Evolutionary conservation across 2,797 vertebrate genomes (phyloP), one percentile per base, ranked within the genome.

Genomic region (Neosalanx taihuensis): DNA sequence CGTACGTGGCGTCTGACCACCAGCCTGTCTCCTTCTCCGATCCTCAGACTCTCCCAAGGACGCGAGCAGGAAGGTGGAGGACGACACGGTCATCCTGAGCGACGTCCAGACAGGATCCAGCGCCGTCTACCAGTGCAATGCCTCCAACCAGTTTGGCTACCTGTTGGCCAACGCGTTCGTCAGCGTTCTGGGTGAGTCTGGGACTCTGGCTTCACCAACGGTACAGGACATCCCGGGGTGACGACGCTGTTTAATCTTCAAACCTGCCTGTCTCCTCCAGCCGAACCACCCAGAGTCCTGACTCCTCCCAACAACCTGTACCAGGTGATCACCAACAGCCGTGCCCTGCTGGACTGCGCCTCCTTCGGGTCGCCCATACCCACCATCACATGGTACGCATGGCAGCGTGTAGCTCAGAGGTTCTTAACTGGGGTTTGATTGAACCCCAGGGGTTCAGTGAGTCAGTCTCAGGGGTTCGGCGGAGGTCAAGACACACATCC

Each of bases 91-190:
- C 74, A 95, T 95, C 72, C 96, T 99, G 76, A 94, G 90, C 72
- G 92, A 88, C 0, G 96, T 97, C 49, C 94, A 95, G 82, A 91
- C 94, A 31, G 94, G 95, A 1, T 95, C 95, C 80, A 99, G 96
- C 65, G 93, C 96, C 0, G 97, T 99, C 30, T 99, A 96, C 83
- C 97, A 99, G 74, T 99, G 97, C 82, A 98, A 98, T 18, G 95
- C 94, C 31, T 97, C 97, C 71, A 99, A 99, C 76, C 94, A 97
- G 70, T 98, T 95, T 58, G 97, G 97, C 74, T 99, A 98, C 84
- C 86, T 98, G 75, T 78, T 99, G 79, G 94, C 95, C 72, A 99
- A 99, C 0, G 95, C 96, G 20, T 99, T 99, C 88, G 94, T 98
- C 69, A 99, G 93, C 70, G 95, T 99, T 73, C 90, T 99, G 6